phyloP scores from a whole-genome alignment of 1,140 invertebrate species.

The Caenorhabditis tropicalis region DNA sequence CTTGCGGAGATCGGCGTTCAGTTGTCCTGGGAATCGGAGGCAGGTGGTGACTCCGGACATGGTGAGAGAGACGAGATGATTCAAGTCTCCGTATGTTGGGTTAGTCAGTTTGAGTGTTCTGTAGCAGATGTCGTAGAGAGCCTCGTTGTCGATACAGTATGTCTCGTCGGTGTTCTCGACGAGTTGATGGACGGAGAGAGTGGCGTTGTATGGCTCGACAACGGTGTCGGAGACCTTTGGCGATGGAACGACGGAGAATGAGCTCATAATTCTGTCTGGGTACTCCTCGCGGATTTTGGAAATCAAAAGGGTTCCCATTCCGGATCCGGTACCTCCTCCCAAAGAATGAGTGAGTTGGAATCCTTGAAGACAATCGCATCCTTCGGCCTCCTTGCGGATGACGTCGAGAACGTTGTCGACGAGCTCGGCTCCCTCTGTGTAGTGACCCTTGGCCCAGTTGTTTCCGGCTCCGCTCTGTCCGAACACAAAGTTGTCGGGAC shows the following conservation, averaged over 20 bases:
- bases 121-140: slow-evolving; percentile 82
- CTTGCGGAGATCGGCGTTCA: slow-evolving; percentile 87
- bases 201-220: slow-evolving; percentile 82
- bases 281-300: slow-evolving; percentile 76
- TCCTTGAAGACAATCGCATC: slow-evolving; percentile 77
- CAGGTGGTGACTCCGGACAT: slow-evolving; percentile 78
- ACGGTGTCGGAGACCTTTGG: slow-evolving; percentile 80
- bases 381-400: slow-evolving; percentile 86
- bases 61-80: slow-evolving; percentile 76
- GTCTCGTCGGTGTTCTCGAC: slow-evolving; percentile 83
- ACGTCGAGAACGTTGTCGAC: slow-evolving; percentile 86
- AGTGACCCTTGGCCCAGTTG: slow-evolving; percentile 90
- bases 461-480: slow-evolving; percentile 84
- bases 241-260: slow-evolving; percentile 12
- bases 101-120: slow-evolving; percentile 80
- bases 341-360: slow-evolving; percentile 74
- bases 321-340: slow-evolving; percentile 74
- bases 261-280: slow-evolving; percentile 49
- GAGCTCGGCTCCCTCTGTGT: slow-evolving; percentile 90
- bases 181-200: slow-evolving; percentile 79
- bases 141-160: slow-evolving; percentile 84
- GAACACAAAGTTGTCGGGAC: slow-evolving; percentile 87
- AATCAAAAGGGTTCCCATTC: slow-evolving; percentile 76
- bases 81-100: slow-evolving; percentile 83
- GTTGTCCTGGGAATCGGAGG: slow-evolving; percentile 76